These are phyloP conservation scores for Glareola pratincola DNA, from an alignment of 2,113 vertebrate species.

Conservation along the genomic window DNA sequence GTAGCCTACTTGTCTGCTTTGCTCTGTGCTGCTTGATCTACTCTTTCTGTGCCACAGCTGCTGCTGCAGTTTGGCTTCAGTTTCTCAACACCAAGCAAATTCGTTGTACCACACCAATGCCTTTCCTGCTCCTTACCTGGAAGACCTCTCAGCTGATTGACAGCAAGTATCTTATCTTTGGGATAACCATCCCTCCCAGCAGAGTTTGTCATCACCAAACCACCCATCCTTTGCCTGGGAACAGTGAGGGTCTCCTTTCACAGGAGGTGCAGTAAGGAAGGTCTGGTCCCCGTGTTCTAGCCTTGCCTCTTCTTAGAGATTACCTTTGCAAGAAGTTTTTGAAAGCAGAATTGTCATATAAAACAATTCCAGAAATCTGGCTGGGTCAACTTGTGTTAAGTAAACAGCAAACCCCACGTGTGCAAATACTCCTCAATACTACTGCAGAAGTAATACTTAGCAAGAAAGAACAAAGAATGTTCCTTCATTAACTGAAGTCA, in stretches of 20 bases:
- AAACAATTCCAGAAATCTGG: background rate
- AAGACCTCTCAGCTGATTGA: background rate
- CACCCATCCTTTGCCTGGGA: background rate
- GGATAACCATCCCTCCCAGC: background rate
- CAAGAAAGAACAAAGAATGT: background rate
- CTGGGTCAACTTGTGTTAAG: background rate
- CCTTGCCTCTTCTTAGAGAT: background rate
- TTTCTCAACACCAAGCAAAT: background rate
- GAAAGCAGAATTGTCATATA: rapidly evolving
- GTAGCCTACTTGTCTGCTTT: rapidly evolving
- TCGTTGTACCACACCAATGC: background rate
- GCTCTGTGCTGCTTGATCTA: background rate
- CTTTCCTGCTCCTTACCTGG: background rate
- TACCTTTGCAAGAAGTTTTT: background rate
- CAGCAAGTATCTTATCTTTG: background rate
- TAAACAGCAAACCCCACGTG: background rate
- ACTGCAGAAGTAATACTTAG: background rate
- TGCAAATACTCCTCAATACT: background rate
- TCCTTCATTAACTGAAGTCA: background rate
- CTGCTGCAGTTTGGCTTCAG: background rate
- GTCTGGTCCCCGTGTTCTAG: background rate
- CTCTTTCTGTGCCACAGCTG: background rate
- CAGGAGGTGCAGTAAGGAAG: background rate
- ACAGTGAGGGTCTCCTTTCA: background rate
- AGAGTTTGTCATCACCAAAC: background rate